Base-by-base conservation (phyloP, 2,888 invertebrate genomes). In the Andricus curvator region DNA sequence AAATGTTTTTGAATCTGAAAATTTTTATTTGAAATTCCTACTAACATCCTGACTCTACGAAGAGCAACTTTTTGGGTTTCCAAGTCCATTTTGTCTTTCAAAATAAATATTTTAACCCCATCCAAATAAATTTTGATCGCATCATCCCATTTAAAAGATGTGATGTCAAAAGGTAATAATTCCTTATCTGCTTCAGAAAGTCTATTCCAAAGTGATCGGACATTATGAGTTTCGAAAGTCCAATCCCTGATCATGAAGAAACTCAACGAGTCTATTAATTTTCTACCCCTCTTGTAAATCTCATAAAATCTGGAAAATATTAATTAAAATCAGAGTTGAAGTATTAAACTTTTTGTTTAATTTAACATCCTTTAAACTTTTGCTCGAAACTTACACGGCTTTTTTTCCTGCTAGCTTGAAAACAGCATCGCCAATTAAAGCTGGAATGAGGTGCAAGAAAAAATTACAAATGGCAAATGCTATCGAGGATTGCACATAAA, bases 181-280 rank as follows among this genome's bases (percentile, higher is more conserved):
- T 95, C 91, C 84, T 93, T 93, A 84, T 96, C 97, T 20, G 92
- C 92, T 0, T 92, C 90, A 0, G 93, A 94, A 66, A 97, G 89
- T 22, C 93, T 92, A 0, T 93, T 89, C 80, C 93, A 93, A 5
- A 97, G 91, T 0, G 94, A 93, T 80, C 93, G 91, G 85, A 95
- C 94, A 82, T 95, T 95, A 6, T 94, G 94, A 84, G 95, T 96
- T 48, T 93, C 93, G 89, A 97, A 97, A 68, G 94, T 93, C 98
- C 98, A 98, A 78, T 96, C 94, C 77, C 96, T 94, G 1, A 95
- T 95, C 0, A 96, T 96, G 93, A 97, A 97, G 90, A 95, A 97
- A 56, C 96, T 95, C 17, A 97, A 93, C 0, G 96, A 94, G 80
- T 93, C 93, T 33, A 95, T 90, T 0, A 95, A 95, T 64, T 94